A percentile compares a stretch with the other conserved stretches of the same genome.
Conservation (phyloP, 2,113 vertebrate genomes). For the Lagopus leucura region DNA sequence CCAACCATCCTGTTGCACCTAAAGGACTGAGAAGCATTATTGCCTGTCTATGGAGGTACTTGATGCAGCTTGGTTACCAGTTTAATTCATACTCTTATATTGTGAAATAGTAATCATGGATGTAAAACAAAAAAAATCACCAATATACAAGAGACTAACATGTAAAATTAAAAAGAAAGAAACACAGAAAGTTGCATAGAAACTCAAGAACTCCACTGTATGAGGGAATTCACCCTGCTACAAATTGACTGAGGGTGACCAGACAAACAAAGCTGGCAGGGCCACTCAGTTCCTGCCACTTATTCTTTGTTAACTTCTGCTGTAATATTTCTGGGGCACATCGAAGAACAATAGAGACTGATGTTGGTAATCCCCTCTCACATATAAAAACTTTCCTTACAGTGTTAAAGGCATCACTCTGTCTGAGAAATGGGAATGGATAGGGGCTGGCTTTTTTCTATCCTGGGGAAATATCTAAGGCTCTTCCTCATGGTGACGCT, state of each 20-base stretch:
- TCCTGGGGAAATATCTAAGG: constrained; percentile 35
- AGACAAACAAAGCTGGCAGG: background rate
- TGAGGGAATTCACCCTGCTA: constrained; percentile 18
- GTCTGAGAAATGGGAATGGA: constrained; percentile 70
- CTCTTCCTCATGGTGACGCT: constrained; percentile 18
- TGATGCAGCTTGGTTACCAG: background rate
- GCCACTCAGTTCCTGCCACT: constrained; percentile 25
- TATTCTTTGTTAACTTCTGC: constrained; percentile 73
- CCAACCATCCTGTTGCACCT: background rate
- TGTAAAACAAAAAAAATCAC: background rate
- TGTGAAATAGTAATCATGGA: background rate
- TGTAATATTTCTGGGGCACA: constrained; percentile 64
- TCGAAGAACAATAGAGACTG: constrained; percentile 68
- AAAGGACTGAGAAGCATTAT: constrained; percentile 3
- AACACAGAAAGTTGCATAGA: background rate
- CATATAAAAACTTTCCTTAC: constrained; percentile 74
- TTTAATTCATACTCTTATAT: background rate
- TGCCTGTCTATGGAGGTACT: background rate
- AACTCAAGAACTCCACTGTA: background rate
- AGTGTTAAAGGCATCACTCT: constrained; percentile 66
- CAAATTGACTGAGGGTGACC: constrained; percentile 44
- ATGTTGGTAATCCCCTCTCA: constrained; percentile 66
- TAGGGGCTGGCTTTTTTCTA: constrained; percentile 20
- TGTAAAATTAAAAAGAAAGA: background rate
- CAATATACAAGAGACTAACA: background rate